phyloP scores from a whole-genome alignment of 1,140 invertebrate species.

The Scylla paramamosain region DNA sequence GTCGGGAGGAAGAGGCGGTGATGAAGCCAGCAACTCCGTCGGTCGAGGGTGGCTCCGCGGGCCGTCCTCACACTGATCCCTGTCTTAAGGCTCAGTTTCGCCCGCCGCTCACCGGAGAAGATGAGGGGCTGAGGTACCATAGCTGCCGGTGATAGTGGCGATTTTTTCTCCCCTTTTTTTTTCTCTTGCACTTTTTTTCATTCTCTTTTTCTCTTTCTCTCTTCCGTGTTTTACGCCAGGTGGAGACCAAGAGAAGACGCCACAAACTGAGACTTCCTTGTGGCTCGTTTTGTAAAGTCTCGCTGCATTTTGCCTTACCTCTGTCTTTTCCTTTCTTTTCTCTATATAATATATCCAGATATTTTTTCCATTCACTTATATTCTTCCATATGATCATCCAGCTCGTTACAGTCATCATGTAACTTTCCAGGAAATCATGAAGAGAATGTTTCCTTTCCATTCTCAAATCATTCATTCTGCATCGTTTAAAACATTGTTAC shows the following conservation, averaged over 20 bases:
- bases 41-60: not conserved
- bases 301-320: not conserved
- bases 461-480: no score
- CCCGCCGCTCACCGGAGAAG: slow-evolving; percentile 6
- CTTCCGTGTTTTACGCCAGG: not conserved
- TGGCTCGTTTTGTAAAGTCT: not conserved
- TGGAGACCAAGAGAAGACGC: not conserved
- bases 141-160: slow-evolving; percentile 17
- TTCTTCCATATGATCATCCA: no score
- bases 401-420: no score
- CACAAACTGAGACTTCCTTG: slow-evolving; percentile 8
- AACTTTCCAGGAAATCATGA: no score
- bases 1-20: not conserved
- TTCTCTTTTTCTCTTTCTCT: not conserved
- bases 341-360: not conserved
- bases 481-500: no score
- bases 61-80: slow-evolving; percentile 7
- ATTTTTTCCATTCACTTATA: no score
- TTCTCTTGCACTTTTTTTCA: not conserved
- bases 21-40: not conserved
- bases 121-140: slow-evolving; percentile 10
- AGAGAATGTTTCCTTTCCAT: no score
- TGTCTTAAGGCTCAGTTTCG: slow-evolving; percentile 13
- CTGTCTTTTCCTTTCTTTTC: not conserved
- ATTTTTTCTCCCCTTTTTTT: not conserved